phyloP scores from a whole-genome alignment of 2,113 vertebrate genomes.

The Rattus norvegicus region GRCr8 NC_086025.1:9060501-9061000 shows the following conservation, averaged over 20 bases:
- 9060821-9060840: rapidly evolving
- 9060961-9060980: rapidly evolving
- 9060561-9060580: neutral
- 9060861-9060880: neutral
- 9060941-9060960: neutral
- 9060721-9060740: neutral
- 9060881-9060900: neutral
- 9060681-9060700: neutral
- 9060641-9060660: neutral
- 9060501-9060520: no score
- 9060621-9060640: neutral
- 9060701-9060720: neutral
- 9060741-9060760: neutral
- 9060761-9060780: neutral
- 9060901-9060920: neutral
- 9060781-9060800: neutral
- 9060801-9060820: neutral
- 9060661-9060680: neutral
- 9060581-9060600: neutral
- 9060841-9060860: neutral
- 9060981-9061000: rapidly evolving
- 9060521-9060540: no score
- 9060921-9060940: neutral
- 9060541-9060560: neutral
- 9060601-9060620: no score